These are phyloP conservation scores for Drosophila buzzatii DNA, from an alignment of 2,888 invertebrate genomes.

Conservation along the genomic window DNA sequence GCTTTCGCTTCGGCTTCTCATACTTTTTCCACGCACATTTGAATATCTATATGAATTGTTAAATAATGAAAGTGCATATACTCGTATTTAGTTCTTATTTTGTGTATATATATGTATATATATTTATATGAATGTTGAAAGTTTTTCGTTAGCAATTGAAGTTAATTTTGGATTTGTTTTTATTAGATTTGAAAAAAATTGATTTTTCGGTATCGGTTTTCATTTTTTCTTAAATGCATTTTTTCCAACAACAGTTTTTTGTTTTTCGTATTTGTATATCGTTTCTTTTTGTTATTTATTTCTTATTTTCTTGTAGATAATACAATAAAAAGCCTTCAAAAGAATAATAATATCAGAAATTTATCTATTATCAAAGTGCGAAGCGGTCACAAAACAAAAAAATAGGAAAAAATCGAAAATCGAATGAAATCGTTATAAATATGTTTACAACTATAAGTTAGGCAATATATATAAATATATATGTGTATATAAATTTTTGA, in stretches of 20 bases:
- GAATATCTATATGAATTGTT: slow-evolving; percentile 49
- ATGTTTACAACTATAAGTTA: slow-evolving; percentile 19
- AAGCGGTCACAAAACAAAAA: slow-evolving; percentile 46
- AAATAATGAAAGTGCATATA: slow-evolving; percentile 69
- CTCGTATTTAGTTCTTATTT: slow-evolving; percentile 27
- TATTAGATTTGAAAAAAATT: slow-evolving; percentile 42
- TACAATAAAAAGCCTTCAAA: slow-evolving; percentile 57
- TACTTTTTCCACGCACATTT: slow-evolving; percentile 26
- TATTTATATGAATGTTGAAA: slow-evolving; percentile 58
- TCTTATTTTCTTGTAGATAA: slow-evolving; percentile 40
- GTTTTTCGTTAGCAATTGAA: slow-evolving; percentile 49
- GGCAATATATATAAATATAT: slow-evolving; percentile 34
- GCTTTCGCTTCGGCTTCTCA: slow-evolving; percentile 17
- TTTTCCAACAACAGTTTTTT: slow-evolving; percentile 68
- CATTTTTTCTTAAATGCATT: slow-evolving; percentile 65
- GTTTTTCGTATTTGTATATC: slow-evolving; percentile 33
- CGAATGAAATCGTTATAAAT: slow-evolving; percentile 46
- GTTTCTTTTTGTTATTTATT: slow-evolving; percentile 12
- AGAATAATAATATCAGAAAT: slow-evolving; percentile 28
- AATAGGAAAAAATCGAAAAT: slow-evolving; percentile 39
- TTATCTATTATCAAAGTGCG: slow-evolving; percentile 32
- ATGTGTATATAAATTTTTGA: slow-evolving; percentile 32
- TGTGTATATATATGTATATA: slow-evolving; percentile 24
- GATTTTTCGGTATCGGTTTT: slow-evolving; percentile 25
- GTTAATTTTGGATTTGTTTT: slow-evolving; percentile 36